These are phyloP conservation scores for Cephus pulcher DNA, from an alignment of 2,888 invertebrate genomes.

Conservation along the genomic window DNA sequence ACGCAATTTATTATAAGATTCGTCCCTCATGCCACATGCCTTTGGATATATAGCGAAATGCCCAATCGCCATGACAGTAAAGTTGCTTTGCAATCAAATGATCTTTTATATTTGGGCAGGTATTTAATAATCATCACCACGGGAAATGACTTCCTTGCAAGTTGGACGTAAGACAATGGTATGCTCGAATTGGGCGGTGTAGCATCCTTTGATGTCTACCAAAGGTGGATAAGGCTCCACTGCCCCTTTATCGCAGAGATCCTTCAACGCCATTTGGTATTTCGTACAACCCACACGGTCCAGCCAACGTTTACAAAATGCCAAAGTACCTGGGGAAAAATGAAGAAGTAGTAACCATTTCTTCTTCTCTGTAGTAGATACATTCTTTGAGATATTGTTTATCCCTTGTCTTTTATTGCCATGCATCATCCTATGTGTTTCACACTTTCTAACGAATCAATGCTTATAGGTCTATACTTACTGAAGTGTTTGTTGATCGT, in stretches of 20 bases:
- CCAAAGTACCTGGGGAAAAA: constrained; percentile 75
- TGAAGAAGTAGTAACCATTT: not conserved
- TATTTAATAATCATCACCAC: constrained; percentile 92
- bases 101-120: constrained; percentile 2
- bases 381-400: not conserved
- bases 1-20: not conserved
- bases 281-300: constrained; percentile 97
- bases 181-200: constrained; percentile 99
- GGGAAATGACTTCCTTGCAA: constrained; percentile 97
- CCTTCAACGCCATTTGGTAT: constrained; percentile 98
- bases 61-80: not conserved
- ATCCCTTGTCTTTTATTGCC: not conserved
- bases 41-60: not conserved
- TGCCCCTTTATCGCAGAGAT: constrained; percentile 96
- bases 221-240: constrained; percentile 99
- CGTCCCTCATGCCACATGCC: not conserved
- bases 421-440: not conserved
- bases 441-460: not conserved
- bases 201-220: constrained; percentile 96
- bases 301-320: constrained; percentile 99
- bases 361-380: not conserved
- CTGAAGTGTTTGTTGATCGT: constrained; percentile 97
- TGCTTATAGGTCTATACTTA: constrained; percentile 30
- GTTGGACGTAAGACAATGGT: constrained; percentile 97
- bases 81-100: not conserved